Evolutionary conservation across 1,140 invertebrate species (phyloP).

Genomic region (Solenopsis invicta): DNA sequence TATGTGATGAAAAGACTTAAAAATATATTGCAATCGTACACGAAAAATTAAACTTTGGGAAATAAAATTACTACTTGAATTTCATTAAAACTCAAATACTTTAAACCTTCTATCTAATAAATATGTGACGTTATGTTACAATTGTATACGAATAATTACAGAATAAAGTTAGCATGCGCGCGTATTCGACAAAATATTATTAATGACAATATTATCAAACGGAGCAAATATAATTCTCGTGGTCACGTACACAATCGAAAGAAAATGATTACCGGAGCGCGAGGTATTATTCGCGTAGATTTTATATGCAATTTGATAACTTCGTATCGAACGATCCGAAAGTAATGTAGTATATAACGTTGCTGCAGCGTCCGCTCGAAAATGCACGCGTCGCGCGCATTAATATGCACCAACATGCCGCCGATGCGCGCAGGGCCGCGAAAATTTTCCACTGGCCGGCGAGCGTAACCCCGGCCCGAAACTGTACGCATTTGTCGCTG

Average conservation of each 20-base stretch:
- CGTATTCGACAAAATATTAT: slow-evolving; percentile 5
- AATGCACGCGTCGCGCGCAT: slow-evolving; percentile 35
- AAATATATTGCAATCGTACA: background rate
- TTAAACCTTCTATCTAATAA: slow-evolving; percentile 3
- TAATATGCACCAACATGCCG: slow-evolving; percentile 47
- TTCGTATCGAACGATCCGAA: slow-evolving; percentile 8
- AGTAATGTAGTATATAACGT: background rate
- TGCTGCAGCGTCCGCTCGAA: background rate
- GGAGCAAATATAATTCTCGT: slow-evolving; percentile 16
- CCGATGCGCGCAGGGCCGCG: slow-evolving; percentile 33
- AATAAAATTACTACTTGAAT: background rate
- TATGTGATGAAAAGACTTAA: background rate
- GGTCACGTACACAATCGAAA: background rate
- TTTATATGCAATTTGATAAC: slow-evolving; percentile 34
- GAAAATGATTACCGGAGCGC: background rate
- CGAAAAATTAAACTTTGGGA: background rate
- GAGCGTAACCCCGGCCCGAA: slow-evolving; percentile 44
- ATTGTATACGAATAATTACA: background rate
- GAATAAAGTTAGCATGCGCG: slow-evolving; percentile 5
- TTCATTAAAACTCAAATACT: slow-evolving; percentile 1
- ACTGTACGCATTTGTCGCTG: slow-evolving; percentile 73
- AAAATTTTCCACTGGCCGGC: slow-evolving; percentile 46
- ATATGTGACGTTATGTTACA: background rate
- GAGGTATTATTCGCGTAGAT: slow-evolving; percentile 21
- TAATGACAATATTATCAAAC: slow-evolving; percentile 31